Evolutionary conservation across 2,888 invertebrate species (phyloP).

Genomic region (Phrixothrix hirtus): DNA sequence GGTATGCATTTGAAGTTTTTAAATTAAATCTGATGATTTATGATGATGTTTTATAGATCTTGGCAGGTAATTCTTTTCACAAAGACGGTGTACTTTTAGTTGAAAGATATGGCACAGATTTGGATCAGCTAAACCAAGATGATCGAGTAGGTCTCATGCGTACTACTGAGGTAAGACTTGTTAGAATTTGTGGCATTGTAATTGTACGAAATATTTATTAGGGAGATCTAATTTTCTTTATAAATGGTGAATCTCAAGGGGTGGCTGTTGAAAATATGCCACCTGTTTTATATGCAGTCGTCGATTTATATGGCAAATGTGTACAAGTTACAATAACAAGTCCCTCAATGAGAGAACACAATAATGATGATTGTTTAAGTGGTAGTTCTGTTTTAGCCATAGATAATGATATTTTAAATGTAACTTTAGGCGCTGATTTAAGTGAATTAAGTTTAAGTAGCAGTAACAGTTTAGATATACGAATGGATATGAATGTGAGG

Average conservation of each 20-base stretch:
- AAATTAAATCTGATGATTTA: not conserved
- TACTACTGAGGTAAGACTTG: slow-evolving; percentile 71
- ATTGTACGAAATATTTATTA: slow-evolving; percentile 43
- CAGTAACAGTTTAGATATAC: slow-evolving; percentile 55
- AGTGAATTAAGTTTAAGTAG: slow-evolving; percentile 56
- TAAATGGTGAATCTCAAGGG: slow-evolving; percentile 88
- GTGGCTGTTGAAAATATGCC: slow-evolving; percentile 82
- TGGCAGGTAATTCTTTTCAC: slow-evolving; percentile 85
- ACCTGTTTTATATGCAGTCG: slow-evolving; percentile 71
- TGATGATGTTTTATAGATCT: slow-evolving; percentile 61
- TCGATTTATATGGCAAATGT: slow-evolving; percentile 83
- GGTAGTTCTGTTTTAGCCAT: slow-evolving; percentile 56
- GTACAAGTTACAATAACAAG: slow-evolving; percentile 71
- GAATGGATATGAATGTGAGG: slow-evolving; percentile 57
- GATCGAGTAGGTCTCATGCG: slow-evolving; percentile 84
- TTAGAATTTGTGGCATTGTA: too few relatives aligned
- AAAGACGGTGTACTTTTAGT: slow-evolving; percentile 81
- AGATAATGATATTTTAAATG: slow-evolving; percentile 55
- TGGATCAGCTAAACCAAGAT: slow-evolving; percentile 81
- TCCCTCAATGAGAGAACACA: slow-evolving; percentile 54
- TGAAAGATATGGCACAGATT: slow-evolving; percentile 83
- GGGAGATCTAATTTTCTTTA: slow-evolving; percentile 84
- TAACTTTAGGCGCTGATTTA: slow-evolving; percentile 54
- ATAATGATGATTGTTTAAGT: slow-evolving; percentile 56
- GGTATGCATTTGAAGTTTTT: slow-evolving; percentile 58